Percentiles rank a stretch among this genome's conserved stretches.
Evolutionary conservation across 2,113 vertebrate species (phyloP).

Genomic region (Parotia lawesii): DNA sequence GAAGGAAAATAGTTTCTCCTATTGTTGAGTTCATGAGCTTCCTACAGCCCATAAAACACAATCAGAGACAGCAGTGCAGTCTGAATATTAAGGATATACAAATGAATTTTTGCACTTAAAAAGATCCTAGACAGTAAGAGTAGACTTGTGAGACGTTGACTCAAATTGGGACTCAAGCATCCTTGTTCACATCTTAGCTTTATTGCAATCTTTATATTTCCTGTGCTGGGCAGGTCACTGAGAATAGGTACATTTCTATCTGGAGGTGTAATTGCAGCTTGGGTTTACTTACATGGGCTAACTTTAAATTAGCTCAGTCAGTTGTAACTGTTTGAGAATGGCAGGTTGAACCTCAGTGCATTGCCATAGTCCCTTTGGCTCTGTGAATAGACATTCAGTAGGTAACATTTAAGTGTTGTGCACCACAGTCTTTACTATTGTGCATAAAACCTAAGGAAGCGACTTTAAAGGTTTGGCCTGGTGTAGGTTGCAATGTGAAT

Average conservation of each 20-base stretch:
- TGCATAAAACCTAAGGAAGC: not conserved
- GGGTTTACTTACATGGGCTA: not conserved
- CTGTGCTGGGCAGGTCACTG: not conserved
- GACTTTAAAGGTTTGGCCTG: not conserved
- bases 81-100: not conserved
- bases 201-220: not conserved
- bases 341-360: not conserved
- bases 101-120: not conserved
- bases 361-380: not conserved
- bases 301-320: not conserved
- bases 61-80: not conserved
- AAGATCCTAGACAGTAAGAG: not conserved
- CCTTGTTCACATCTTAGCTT: not conserved
- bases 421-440: not conserved
- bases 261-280: constrained; percentile 3
- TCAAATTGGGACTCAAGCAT: not conserved
- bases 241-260: not conserved
- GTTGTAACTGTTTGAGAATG: not conserved
- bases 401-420: not conserved
- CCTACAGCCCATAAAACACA: not conserved
- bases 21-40: not conserved
- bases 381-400: not conserved
- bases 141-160: not conserved
- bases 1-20: not conserved
- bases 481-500: not conserved